Base-by-base conservation (phyloP, 53 echinoderm and acorn worm genomes). In the Astropecten irregularis region DNA sequence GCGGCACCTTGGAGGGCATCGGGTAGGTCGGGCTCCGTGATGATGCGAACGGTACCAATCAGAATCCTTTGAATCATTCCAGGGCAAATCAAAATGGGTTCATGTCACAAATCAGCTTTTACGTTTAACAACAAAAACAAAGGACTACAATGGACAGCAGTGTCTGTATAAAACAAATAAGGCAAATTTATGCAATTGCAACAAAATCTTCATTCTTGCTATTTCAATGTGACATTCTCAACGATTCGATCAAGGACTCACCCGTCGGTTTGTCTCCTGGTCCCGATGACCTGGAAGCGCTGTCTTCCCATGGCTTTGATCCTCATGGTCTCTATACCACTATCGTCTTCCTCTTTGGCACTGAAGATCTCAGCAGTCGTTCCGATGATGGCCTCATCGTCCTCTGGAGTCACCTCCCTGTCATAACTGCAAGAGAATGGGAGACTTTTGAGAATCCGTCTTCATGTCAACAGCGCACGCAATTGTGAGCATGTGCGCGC, bases 311-410 rank as follows among this genome's bases (percentile, higher is more conserved):
- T 92, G 1, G 93, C 95, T 57, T 99, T 99, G 8, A 99, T 37
- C 61, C 92, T 73, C 92, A 99, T 99, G 37, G 88, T 95, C 74
- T 95, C 95, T 19, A 99, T 68, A 14, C 94, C 95, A 31, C 70
- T 85, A 18, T 99, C 99, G 9, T 94, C 89, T 48, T 90, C 95
- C 33, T 95, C 92, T 67, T 99, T 99, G 29, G 92, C 88, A 35
- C 94, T 94, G 60, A 89, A 95, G 39, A 95, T 95, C 79, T 99
- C 99, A 51, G 95, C 99, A 3, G 97, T 97, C 2, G 99, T 95
- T 7, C 99, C 99, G 29, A 95, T 57, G 42, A 77, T 77, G 18
- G 90, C 59, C 2, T 60, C 38, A 21, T 51, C 37, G 14, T 22
- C 63, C 9, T 71, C 85, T 0, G 44, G 40, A 31, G 88, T 82